Evolutionary conservation across 1,140 invertebrate genomes (phyloP), one percentile per base, ranked within the genome.

Genomic region (Drosophila subobscura): DNA sequence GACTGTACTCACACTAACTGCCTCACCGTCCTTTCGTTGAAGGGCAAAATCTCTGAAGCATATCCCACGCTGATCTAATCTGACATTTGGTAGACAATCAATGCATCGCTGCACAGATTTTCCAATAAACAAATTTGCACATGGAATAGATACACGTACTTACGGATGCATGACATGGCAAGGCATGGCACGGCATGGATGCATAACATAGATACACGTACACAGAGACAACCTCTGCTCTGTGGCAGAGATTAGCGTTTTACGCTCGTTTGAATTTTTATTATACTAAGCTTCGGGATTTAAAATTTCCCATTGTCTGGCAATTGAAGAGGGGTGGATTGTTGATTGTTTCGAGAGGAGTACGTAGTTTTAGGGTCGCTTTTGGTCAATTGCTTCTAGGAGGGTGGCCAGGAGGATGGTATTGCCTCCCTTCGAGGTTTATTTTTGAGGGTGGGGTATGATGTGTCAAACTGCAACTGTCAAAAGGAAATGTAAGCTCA

Each of bases 241-340:
- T 88, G 84, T 75, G 75, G 78, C 70, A 59, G 63, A 89, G 89
- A 90, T 90, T 90, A 90, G 80, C 89, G 89, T 89, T 90, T 90
- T 81, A 90, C 88, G 89, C 89, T 90, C 89, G 89, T 72, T 90
- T 90, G 89, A 90, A 89, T 90, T 89, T 90, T 78, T 71, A 90
- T 90, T 90, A 84, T 89, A 70, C 73, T 80, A 83, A 90, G 83
- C 83, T 79, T 74, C 41, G 52, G 55, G 88, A 83, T 90, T 90
- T 83, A 78, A 77, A 77, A 83, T 66, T 67, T 45, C 29, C 44
- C 72, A 85, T 89, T 89, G 77, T 89, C 55, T 65, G 54, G 46
- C 72, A 45, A 72, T 74, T 89, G 79, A 70, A 84, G 83, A 89
- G 83, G 84, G 83, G 84, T 89, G 65, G 83, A 33, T 29, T 25